Base-by-base conservation (phyloP, 2,888 invertebrate species). In the Lathronympha strigana region DNA sequence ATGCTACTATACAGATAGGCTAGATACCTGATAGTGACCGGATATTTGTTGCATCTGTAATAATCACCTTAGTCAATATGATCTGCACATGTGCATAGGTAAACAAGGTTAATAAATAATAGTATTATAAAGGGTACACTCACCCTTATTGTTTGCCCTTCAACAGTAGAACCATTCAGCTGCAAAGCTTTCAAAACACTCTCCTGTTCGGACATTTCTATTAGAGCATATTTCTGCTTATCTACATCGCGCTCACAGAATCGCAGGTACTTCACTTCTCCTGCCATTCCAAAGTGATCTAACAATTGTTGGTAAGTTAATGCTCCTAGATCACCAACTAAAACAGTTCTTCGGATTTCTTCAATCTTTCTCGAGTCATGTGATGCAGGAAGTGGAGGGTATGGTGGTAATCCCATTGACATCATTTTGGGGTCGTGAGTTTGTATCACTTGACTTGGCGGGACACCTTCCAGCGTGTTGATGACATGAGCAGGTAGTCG, bases 261-360 rank as follows among this genome's bases (percentile, higher is more conserved):
- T 25, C 99, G 93, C 61, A 98, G 92, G 84, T 98, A 99, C 85
- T 99, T 99, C 0, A 99, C 97, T 91, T 99, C 98, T 13, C 97
- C 98, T 49, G 96, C 96, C 72, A 94, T 94, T 63, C 95, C 93
- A 82, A 99, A 98, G 83, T 96, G 96, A 67, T 97, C 96, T 80
- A 98, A 94, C n/a, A 99, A 88, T 76, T 98, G 96, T 69, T 98
- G 97, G 4, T 96, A 93, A 6, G 95, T 94, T 68, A 94, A 91
- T 23, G 94, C 86, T 68, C 96, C 95, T 31, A 98, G 93, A 80
- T 98, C 97, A 58, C 96, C 94, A 1, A 98, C 94, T 62, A 98
- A 93, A 8, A 99, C 93, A 0, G 99, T 99, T 69, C 99, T 94
- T 25, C 99, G 94, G 25, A 99, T 98, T 90, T 99, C 99, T 86